Evolutionary conservation across 2,113 vertebrate species (phyloP), one percentile per base, ranked within the genome.

Genomic region (Colinus virginianus): DNA sequence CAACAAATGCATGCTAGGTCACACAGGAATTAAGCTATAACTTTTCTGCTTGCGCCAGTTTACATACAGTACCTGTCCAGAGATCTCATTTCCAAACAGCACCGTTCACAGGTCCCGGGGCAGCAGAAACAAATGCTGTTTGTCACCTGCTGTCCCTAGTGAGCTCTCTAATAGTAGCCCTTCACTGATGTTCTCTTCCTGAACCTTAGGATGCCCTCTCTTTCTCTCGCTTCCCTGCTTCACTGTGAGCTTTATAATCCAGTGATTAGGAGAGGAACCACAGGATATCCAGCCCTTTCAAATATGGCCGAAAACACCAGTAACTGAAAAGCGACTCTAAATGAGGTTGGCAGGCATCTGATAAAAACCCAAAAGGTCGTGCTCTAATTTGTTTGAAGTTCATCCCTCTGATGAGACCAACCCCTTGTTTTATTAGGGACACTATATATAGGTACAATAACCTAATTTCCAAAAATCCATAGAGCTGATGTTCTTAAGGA

Each of bases 381-480:
- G 77, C 19, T 26, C 51, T 55, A 2, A 2, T 43, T 94, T 90
- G 7, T 83, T 55, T 80, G 0, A 28, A 77, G 38, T 67, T 90
- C 43, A 84, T 81, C 56, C n/a, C 68, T 90, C 84, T 64, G 13
- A 38, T 59, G 59, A 80, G 25, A 78, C 25, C 55, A 68, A 87
- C 30, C 59, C 20, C 34, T 26, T 61, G 36, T 68, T 90, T 91
- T 61, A 76, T 81, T 67, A 48, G 46, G 55, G 48, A 32, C 12
- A 40, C 55, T 78, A 63, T 13, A 51, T 71, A 68, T 26, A 38
- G 32, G 40, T 68, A 84, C 13, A 84, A 55, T 43, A 92, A 81
- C 25, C 34, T 88, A 7, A 71, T 67, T 87, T 78, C 45, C 58
- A 72, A 84, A 94, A 92, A 72, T 66, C 20, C 80, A 92, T 3